These are phyloP conservation scores for Apis dorsata DNA, from an alignment of 1,140 invertebrate species.

Conservation along the genomic window DNA sequence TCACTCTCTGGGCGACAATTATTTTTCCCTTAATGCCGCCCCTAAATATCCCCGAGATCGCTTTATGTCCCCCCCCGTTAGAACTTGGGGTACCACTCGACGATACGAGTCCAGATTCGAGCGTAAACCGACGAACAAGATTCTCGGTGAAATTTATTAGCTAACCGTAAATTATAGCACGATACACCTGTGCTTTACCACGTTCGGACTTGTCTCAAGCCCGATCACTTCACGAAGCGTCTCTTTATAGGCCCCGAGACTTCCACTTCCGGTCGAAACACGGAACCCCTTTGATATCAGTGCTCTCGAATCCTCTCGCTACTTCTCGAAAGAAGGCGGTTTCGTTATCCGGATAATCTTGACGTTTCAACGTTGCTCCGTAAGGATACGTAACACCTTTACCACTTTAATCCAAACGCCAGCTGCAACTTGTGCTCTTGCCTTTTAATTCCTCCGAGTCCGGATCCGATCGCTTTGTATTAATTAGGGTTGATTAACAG, in stretches of 20 bases:
- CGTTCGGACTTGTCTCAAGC: constrained; percentile 46
- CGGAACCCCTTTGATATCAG: constrained; percentile 32
- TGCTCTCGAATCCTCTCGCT: constrained; percentile 23
- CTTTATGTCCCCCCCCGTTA: constrained; percentile 34
- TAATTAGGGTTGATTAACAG: constrained; percentile 54
- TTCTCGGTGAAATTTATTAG: constrained; percentile 75
- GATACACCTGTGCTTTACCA: constrained; percentile 66
- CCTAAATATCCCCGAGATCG: constrained; percentile 38
- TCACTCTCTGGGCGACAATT: constrained; percentile 9
- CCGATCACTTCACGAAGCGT: constrained; percentile 29
- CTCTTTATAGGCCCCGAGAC: constrained; percentile 27
- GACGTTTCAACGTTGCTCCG: constrained; percentile 36
- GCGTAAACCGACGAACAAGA: constrained; percentile 66
- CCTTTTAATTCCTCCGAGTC: constrained; percentile 51
- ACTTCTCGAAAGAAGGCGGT: constrained; percentile 20
- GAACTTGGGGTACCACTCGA: constrained; percentile 14
- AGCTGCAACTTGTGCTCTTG: constrained; percentile 37
- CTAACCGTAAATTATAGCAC: constrained; percentile 72
- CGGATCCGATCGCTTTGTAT: constrained; percentile 47
- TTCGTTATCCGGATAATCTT: constrained; percentile 50
- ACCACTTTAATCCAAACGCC: constrained; percentile 31
- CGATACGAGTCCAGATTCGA: constrained; percentile 51
- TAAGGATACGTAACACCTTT: constrained; percentile 45
- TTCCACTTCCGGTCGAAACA: constrained; percentile 43
- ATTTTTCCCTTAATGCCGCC: constrained; percentile 43